Base-by-base conservation (phyloP, 2,888 invertebrate species). In the Hypercompe scribonia region DNA sequence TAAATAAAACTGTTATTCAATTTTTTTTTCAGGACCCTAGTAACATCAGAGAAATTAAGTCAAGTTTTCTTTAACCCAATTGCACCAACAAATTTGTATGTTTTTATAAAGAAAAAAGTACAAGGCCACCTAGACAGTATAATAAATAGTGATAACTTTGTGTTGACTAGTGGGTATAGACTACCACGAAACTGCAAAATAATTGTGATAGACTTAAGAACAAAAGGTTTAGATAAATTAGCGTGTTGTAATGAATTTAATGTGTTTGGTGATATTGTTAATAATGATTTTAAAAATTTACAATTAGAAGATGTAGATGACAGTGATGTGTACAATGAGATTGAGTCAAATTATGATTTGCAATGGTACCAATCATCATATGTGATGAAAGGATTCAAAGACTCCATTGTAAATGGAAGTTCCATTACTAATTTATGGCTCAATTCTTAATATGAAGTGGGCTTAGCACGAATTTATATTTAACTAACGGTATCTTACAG, bases 311-410 rank as follows among this genome's bases (percentile, higher is more conserved):
- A 86, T 67, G 73, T 75, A n/a, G 36, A 72, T 10, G 78, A 80
- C 64, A 74, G 83, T 72, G 81, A 87, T 68, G 84, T 90, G 61
- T 90, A 88, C 68, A 79, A 81, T 85, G 93, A 92, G 83, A 94
- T 95, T 75, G 93, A 94, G 82, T 93, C 93, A 2, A 91, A 89
- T 7, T 87, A 92, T 76, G 79, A 79, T 39, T 80, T 84, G 18
- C 89, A 88, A 70, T 97, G 96, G 96, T 96, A 94, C 87, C 96
- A 96, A 83, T 96, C 96, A 31, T 95, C 91, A 70, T 93, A 94
- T 88, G 89, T 95, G 42, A 92, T 96, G 90, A 96, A 96, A 87
- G 96, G 96, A 31, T 96, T 96, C 83, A 96, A 96, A 91, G 96
- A 96, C 85, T 94, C 94, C 83, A 87, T 94, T 87, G 91, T 96